Percentiles rank a stretch among this genome's conserved stretches.
phyloP scores from a whole-genome alignment of 92 coral and sea anemone species.

The Chrysogorgia sp. region DNA sequence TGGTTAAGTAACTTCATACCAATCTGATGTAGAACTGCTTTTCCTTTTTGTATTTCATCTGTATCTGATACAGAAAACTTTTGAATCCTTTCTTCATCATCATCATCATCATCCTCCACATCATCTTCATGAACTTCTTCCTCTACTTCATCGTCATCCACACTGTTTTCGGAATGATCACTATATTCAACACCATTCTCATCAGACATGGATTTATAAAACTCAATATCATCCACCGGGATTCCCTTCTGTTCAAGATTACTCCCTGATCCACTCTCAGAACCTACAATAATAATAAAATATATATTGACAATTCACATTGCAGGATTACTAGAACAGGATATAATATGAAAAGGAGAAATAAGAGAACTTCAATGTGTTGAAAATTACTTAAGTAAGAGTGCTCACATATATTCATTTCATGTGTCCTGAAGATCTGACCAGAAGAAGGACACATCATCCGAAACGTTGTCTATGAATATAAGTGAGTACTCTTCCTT shows the following conservation, averaged over 20 bases:
- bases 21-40: slow-evolving; percentile 80
- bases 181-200: slow-evolving; percentile 27
- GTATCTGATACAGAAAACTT: slow-evolving; percentile 9
- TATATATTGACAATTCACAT: not conserved
- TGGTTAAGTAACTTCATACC: slow-evolving; percentile 55
- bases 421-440: no score
- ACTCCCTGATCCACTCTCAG: slow-evolving; percentile 51
- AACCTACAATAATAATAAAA: slow-evolving; percentile 3
- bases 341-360: no score
- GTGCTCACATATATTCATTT: no score
- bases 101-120: slow-evolving; percentile 22
- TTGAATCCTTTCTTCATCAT: slow-evolving; percentile 47
- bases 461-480: no score
- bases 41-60: slow-evolving; percentile 84
- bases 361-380: no score
- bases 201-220: not conserved
- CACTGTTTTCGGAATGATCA: slow-evolving; percentile 25
- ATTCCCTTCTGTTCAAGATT: slow-evolving; percentile 9
- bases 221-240: slow-evolving; percentile 6
- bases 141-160: slow-evolving; percentile 26
- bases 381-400: no score
- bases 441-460: no score
- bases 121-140: slow-evolving; percentile 34
- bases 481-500: no score
- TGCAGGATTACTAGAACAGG: no score